phyloP scores from a whole-genome alignment of 2,888 invertebrate genomes.

The Coleophora flavipennella region DNA sequence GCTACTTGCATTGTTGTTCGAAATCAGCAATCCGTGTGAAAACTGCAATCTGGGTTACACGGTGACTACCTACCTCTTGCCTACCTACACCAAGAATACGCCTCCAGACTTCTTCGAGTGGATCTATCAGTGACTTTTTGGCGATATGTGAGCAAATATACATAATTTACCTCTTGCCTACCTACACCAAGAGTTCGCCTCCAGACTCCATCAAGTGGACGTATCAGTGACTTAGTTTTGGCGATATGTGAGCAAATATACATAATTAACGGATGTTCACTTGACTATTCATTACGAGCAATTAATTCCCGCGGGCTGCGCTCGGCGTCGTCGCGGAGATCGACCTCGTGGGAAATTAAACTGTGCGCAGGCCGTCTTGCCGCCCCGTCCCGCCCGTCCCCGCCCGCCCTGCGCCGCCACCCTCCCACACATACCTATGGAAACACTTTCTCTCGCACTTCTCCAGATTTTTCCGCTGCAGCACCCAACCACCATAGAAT shows the following conservation, averaged over 20 bases:
- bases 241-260: conserved; percentile 21
- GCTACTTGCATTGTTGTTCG: conserved; percentile 50
- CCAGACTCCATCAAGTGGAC: too few species aligned
- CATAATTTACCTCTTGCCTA: too few species aligned
- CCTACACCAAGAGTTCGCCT: too few species aligned
- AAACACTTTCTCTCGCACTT: conserved; percentile 59
- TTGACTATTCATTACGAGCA: conserved; percentile 73
- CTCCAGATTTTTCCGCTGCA: conserved; percentile 50
- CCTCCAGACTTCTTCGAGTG: too few species aligned
- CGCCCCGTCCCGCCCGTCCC: conserved; percentile 41
- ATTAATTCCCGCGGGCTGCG: conserved; percentile 71
- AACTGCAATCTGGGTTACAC: conserved; percentile 42
- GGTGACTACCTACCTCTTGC: conserved; percentile 14
- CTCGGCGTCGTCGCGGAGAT: conserved; percentile 68
- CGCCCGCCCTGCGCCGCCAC: conserved; percentile 43
- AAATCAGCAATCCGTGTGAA: conserved; percentile 59
- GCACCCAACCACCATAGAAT: conserved; percentile 24
- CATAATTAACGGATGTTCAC: conserved; percentile 69
- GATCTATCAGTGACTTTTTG: too few species aligned
- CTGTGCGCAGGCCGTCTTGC: conserved; percentile 67
- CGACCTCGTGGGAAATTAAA: conserved; percentile 74
- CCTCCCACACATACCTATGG: conserved; percentile 51
- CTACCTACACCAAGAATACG: too few species aligned
- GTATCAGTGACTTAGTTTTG: neutral
- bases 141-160: too few species aligned